Evolutionary conservation across 2,113 vertebrate genomes (phyloP), one percentile per base, ranked within the genome.

Genomic region (Mungos mungo): DNA sequence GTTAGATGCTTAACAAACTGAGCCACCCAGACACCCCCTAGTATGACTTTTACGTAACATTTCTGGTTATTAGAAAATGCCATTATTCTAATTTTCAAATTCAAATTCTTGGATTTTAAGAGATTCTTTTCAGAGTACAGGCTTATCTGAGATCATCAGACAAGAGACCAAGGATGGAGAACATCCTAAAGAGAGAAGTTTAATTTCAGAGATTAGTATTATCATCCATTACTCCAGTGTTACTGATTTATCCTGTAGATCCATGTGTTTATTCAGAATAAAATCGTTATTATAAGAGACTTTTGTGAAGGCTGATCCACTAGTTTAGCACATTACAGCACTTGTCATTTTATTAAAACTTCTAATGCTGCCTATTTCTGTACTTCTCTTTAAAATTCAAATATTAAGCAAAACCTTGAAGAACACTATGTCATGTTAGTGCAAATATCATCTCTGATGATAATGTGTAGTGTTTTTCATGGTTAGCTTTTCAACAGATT

Each of bases 41-140:
- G 66, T 72, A 83, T 13, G 8, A 80, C 47, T 86, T 97, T 81
- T 63, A 88, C 93, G 71, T 31, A 96, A 94, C 83, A 66, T 79
- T 87, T 83, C 19, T 47, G 33, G 83, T 72, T 86, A 74, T 79
- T 89, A 95, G 90, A 79, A 97, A 96, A 65, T 2, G 25, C 35
- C 33, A 66, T 80, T 88, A 95, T 71, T 25, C 41, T 86, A 84
- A 76, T 69, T 94, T 83, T 96, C 72, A 94, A 89, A 92, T 41
- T 41, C 41, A 4, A 41, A 60, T 72, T 97, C 74, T 79, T 90
- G 66, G 35, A 16, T 68, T 96, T 95, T 90, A 87, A 88, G 57
- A 90, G 25, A 4, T 47, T 60, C 12, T 29, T 69, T 63, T 77
- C 15, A 63, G 47, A 85, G 19, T 41, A 52, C 9, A 74, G 71